Percentiles rank a stretch among this genome's conserved stretches.
These are phyloP conservation scores for Sarcophaga rosellei DNA, from an alignment of 2,888 invertebrate species.

Conservation along the genomic window DNA sequence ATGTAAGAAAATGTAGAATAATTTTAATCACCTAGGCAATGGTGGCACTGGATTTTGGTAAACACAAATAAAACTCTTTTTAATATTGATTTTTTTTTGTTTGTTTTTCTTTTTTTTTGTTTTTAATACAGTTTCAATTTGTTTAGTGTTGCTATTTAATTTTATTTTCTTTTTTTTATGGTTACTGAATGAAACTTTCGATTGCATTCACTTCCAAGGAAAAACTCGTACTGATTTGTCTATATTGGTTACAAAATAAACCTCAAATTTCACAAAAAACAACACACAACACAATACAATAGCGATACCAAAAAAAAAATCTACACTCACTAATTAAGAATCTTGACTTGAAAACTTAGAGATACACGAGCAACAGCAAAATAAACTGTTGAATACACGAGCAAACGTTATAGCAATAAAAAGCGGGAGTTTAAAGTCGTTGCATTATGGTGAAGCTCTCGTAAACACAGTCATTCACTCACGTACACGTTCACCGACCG, in stretches of 20 bases:
- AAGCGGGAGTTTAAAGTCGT: slow-evolving; percentile 43
- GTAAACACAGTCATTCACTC: slow-evolving; percentile 26
- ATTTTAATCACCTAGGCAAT: slow-evolving; percentile 60
- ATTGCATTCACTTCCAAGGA: slow-evolving; percentile 43
- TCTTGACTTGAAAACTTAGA: slow-evolving; percentile 39
- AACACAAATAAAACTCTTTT: slow-evolving; percentile 32
- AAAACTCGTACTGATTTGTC: slow-evolving; percentile 49
- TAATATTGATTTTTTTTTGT: slow-evolving; percentile 15
- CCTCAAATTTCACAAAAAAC: slow-evolving; percentile 33
- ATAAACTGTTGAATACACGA: slow-evolving; percentile 59
- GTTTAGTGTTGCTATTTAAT: background rate
- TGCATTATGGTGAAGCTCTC: slow-evolving; percentile 38
- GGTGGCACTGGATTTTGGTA: slow-evolving; percentile 33
- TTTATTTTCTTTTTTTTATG: background rate
- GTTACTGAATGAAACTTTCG: slow-evolving; percentile 46
- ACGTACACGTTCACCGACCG: background rate
- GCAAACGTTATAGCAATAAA: slow-evolving; percentile 27
- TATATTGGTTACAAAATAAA: slow-evolving; percentile 27
- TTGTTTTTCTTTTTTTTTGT: background rate
- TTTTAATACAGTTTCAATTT: background rate
- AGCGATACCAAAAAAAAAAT: slow-evolving; percentile 7
- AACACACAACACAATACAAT: background rate
- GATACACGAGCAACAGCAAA: slow-evolving; percentile 23
- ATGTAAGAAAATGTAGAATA: background rate
- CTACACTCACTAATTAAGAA: slow-evolving; percentile 44